Percentiles rank a stretch among this genome's conserved stretches.
Evolutionary conservation across 2,797 vertebrate species (phyloP).

Genomic region (Karalla daura): DNA sequence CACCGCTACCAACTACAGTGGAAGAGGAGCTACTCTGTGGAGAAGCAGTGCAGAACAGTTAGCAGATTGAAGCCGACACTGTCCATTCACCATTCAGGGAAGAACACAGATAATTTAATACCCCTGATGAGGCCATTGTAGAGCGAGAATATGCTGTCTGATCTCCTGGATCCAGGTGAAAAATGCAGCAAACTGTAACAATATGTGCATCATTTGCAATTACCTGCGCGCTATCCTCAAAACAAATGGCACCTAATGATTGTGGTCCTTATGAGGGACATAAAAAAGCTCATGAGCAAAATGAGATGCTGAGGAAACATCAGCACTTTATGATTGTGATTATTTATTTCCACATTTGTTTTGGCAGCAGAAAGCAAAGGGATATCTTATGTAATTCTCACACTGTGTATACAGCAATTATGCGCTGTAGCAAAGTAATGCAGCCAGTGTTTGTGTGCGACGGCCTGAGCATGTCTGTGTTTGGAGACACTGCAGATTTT

Average conservation of each 20-base stretch:
- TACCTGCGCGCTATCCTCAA: slow-evolving; percentile 20
- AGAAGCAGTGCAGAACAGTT: slow-evolving; percentile 8
- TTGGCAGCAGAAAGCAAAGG: slow-evolving; percentile 1
- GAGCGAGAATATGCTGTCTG: slow-evolving; percentile 3
- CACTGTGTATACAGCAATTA: slow-evolving; percentile 27
- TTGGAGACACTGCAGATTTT: slow-evolving; percentile 21
- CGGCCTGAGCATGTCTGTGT: slow-evolving; percentile 25
- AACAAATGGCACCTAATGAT: slow-evolving; percentile 54
- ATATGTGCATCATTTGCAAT: slow-evolving; percentile 44
- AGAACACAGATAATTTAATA: slow-evolving; percentile 1
- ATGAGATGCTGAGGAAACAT: slow-evolving; percentile 24
- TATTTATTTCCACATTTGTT: slow-evolving; percentile 19
- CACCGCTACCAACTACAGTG: slow-evolving; percentile 12
- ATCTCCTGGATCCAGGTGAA: slow-evolving; percentile 23
- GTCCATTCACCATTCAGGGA: slow-evolving; percentile 13
- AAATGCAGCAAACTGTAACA: slow-evolving; percentile 13
- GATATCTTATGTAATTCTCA: slow-evolving; percentile 8
- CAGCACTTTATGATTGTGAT: slow-evolving; percentile 8
- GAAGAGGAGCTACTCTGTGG: slow-evolving; percentile 3
- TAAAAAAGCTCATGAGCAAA: slow-evolving; percentile 27
- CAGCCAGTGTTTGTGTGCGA: slow-evolving; percentile 21
- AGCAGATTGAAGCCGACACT: slow-evolving; percentile 25
- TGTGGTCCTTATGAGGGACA: slow-evolving; percentile 14
- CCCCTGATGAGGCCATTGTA: slow-evolving; percentile 19
- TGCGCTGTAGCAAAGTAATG: slow-evolving; percentile 3